Evolutionary conservation across 2,113 vertebrate species (phyloP), one percentile per base, ranked within the genome.

Genomic region (Talpa occidentalis): DNA sequence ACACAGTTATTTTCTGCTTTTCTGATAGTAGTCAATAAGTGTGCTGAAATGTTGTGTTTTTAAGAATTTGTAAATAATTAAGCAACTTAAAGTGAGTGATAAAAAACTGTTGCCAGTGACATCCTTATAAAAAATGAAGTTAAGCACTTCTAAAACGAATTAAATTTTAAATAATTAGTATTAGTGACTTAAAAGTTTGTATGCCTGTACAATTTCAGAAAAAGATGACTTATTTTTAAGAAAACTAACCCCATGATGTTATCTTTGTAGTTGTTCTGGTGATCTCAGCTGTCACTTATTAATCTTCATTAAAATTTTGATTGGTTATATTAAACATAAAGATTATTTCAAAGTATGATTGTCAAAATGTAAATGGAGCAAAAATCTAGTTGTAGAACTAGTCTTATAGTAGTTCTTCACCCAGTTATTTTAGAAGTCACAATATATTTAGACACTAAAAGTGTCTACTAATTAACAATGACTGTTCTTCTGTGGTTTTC

Each of bases 151-250:
- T 82, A 76, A 92, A 88, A 49, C 82, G 30, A 54, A 37, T 85
- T 76, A 44, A 64, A 16, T 73, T 94, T 91, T 88, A 54, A 19
- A 54, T 54, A 54, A 76, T 73, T n/a, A n/a, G n/a, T n/a, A n/a
- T n/a, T 81, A 88, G 40, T 85, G 35, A 72, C 28, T 80, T 73
- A 73, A 92, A 77, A 85, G 72, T 90, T 80, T 40, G 3, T 82
- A 16, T 78, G 3, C 30, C 62, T 69, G 15, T 66, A 66, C 28
- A 54, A 70, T 88, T 95, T 10, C 81, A 91, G 62, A 73, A 66
- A 90, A 95, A 78, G 88, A 69, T 94, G 47, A n/a, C 35, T 82
- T 72, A 73, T 83, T 93, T 91, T 82, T 81, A 60, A 69, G 54
- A 76, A 60, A 87, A 54, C 14, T 6, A 2, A 77, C 40, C 60